These are phyloP conservation scores for Acleris literana DNA, from an alignment of 2,888 invertebrate species.

Conservation along the genomic window DNA sequence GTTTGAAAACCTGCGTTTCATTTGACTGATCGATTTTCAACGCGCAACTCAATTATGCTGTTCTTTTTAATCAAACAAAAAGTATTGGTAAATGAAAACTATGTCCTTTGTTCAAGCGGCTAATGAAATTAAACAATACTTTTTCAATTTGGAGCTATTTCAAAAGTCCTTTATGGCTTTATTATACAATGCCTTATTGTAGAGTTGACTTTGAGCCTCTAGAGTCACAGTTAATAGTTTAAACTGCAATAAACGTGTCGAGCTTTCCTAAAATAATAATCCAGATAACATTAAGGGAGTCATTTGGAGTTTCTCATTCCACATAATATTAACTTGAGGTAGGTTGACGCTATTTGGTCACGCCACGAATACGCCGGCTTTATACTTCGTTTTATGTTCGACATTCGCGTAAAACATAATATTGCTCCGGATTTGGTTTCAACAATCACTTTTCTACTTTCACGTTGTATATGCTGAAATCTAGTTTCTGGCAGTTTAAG, in stretches of 20 bases:
- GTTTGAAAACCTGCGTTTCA: slow-evolving; percentile 33
- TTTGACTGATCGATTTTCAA: slow-evolving; percentile 33
- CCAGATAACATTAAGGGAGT: slow-evolving; percentile 54
- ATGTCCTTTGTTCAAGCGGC: slow-evolving; percentile 9
- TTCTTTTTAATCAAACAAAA: slow-evolving; percentile 34
- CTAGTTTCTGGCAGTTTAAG: too few species aligned
- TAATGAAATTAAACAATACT: too few species aligned
- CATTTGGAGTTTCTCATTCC: slow-evolving; percentile 61
- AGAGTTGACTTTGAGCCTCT: neutral
- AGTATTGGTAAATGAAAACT: slow-evolving; percentile 25
- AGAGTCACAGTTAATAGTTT: neutral
- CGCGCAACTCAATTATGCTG: slow-evolving; percentile 29
- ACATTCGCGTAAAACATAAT: neutral
- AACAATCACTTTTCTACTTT: too few species aligned
- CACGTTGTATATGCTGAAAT: too few species aligned
- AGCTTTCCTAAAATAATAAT: slow-evolving; percentile 56
- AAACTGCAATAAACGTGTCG: slow-evolving; percentile 24
- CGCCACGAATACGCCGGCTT: slow-evolving; percentile 54
- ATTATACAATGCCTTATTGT: too few species aligned
- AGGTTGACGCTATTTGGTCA: slow-evolving; percentile 58
- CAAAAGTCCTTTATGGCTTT: too few species aligned
- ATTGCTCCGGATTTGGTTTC: neutral
- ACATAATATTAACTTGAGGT: slow-evolving; percentile 51
- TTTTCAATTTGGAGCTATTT: too few species aligned
- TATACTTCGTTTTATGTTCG: slow-evolving; percentile 37